Evolutionary conservation across 2,888 invertebrate species (phyloP), one percentile per base, ranked within the genome.

Genomic region (Leptogaster cylindrica): DNA sequence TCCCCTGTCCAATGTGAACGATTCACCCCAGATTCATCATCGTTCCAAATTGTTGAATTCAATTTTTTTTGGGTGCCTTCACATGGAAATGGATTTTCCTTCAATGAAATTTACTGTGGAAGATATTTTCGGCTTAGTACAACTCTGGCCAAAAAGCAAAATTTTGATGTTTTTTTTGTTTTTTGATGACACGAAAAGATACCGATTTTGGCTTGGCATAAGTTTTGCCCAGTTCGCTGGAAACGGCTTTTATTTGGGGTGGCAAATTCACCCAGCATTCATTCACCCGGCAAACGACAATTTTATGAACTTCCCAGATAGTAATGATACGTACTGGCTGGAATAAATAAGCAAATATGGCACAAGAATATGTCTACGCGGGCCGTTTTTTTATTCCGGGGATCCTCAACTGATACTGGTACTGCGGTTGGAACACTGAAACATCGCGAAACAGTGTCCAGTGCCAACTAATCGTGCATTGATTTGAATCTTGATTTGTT

Each of bases 121-220:
- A 61, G 44, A 28, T 12, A 44, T 28, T n/a, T 28, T 27, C 23
- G 61, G 44, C 14, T 61, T 51, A 44, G 27, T 27, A 16, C 33
- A 61, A 28, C 28, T 61, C 44, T 61, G 61, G 61, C 41, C 20
- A 18, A 61, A 61, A 61, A 61, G 65, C 41, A 68, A 65, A 46
- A 39, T 68, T 66, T 33, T 58, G 68, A 68, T 68, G 68, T 61
- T 68, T 68, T 68, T 65, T n/a, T n/a, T n/a, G n/a, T n/a, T n/a
- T 68, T 68, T 68, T 68, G 68, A 68, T 68, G 68, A 36, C 61
- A 65, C 65, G 39, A 61, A 68, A 68, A 68, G 68, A 68, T 68
- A 68, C 25, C 61, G 61, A 41, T 16, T 50, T 16, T 50, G 31
- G 68, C 65, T 68, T 68, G 68, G 68, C 68, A 66, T 61, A 65